Evolutionary conservation across 2,888 invertebrate genomes (phyloP).

Genomic region (Electrophaes corylata): DNA sequence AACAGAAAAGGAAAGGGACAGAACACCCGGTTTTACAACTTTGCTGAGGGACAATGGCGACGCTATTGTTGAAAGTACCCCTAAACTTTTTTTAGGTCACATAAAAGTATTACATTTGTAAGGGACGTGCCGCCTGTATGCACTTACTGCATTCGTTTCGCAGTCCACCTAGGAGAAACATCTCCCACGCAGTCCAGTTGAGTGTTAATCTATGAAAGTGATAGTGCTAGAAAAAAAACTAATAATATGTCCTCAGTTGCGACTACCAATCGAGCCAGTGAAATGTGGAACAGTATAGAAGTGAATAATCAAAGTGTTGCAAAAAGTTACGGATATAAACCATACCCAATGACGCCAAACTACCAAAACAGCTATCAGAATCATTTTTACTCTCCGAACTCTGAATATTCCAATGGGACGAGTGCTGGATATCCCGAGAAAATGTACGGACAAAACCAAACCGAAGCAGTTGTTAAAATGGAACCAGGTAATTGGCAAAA

Average conservation of each 20-base stretch:
- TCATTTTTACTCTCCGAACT: constrained; percentile 57
- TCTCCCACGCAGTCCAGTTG: constrained; percentile 73
- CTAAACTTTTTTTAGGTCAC: constrained; percentile 82
- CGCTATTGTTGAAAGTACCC: constrained; percentile 82
- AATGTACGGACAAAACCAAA: constrained; percentile 50
- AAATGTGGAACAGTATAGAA: constrained; percentile 73
- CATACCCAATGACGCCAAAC: constrained; percentile 55
- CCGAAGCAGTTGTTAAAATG: constrained; percentile 58
- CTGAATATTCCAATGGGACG: constrained; percentile 56
- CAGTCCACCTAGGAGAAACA: constrained; percentile 69
- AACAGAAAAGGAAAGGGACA: constrained; percentile 57
- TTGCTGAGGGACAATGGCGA: constrained; percentile 78
- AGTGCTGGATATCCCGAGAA: constrained; percentile 52
- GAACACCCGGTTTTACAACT: constrained; percentile 70
- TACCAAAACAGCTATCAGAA: constrained; percentile 61
- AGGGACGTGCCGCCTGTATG: constrained; percentile 76
- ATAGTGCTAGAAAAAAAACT: constrained; percentile 47
- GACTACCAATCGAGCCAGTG: constrained; percentile 69
- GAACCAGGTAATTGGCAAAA: constrained; percentile 68
- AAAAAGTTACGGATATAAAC: constrained; percentile 61
- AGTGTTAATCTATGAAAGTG: constrained; percentile 53
- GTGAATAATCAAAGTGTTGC: constrained; percentile 61
- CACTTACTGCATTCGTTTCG: constrained; percentile 80
- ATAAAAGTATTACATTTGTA: constrained; percentile 82
- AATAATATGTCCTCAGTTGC: constrained; percentile 66